These are phyloP conservation scores for Ptychoptera albimana DNA, from an alignment of 2,888 invertebrate genomes.

Conservation along the genomic window DNA sequence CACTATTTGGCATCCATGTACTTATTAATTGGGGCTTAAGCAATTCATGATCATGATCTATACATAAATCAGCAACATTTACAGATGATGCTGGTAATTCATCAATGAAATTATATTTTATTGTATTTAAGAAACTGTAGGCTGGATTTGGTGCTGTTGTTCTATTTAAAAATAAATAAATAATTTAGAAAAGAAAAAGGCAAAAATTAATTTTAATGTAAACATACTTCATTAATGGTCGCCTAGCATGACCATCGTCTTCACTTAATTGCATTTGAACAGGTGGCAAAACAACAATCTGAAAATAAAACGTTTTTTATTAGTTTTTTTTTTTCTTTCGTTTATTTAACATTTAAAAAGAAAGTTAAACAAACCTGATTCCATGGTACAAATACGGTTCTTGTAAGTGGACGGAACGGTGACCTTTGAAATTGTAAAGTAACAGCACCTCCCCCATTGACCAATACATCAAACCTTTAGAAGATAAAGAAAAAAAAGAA, in stretches of 20 bases:
- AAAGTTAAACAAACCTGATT: conserved; percentile 42
- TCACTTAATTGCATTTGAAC: conserved; percentile 75
- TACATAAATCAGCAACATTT: conserved; percentile 42
- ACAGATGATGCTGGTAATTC: conserved; percentile 28
- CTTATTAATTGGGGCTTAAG: conserved; percentile 75
- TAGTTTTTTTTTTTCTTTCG: neutral
- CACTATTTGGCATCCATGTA: conserved; percentile 80
- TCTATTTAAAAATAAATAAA: conserved; percentile 14
- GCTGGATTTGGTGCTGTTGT: conserved; percentile 29
- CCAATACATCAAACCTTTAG: conserved; percentile 91
- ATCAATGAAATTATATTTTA: conserved; percentile 28
- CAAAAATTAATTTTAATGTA: neutral
- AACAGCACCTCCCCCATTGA: conserved; percentile 96
- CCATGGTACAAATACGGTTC: conserved; percentile 91
- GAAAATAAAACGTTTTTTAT: neutral
- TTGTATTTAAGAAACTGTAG: conserved; percentile 29
- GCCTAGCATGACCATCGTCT: conserved; percentile 36
- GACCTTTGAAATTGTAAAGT: conserved; percentile 91
- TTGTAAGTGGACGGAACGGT: conserved; percentile 76
- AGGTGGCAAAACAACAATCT: conserved; percentile 78
- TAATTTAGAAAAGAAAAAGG: neutral
- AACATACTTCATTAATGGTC: conserved; percentile 26
- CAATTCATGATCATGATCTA: conserved; percentile 73
- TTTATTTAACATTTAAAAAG: neutral
- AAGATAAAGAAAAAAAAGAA: conserved; percentile 7